phyloP scores from a whole-genome alignment of 1,140 invertebrate genomes.

The Acyrthosiphon pisum region DNA sequence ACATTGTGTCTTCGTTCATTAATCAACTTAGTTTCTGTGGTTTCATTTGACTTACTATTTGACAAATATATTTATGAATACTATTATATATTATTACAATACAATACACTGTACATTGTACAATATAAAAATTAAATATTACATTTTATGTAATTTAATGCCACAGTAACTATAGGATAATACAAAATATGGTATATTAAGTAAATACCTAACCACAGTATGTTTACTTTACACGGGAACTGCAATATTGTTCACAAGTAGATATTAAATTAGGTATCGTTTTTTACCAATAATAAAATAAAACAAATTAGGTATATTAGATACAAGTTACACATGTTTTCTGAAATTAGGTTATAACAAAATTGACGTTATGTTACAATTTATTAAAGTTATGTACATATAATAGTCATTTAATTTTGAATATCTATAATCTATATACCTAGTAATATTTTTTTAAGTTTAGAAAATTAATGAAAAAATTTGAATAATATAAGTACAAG shows the following conservation, averaged over 20 bases:
- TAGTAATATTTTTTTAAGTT: background rate
- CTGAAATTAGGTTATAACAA: background rate
- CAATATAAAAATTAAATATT: background rate
- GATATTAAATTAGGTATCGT: background rate
- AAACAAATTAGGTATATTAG: background rate
- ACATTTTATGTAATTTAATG: background rate
- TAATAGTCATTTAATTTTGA: background rate
- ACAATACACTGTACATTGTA: background rate
- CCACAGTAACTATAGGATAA: background rate
- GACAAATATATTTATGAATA: background rate
- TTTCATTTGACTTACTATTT: background rate
- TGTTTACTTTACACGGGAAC: background rate
- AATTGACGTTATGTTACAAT: background rate
- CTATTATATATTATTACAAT: background rate
- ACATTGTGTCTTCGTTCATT: background rate
- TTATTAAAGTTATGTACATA: background rate
- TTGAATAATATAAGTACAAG: background rate
- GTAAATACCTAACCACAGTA: background rate
- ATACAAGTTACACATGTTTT: background rate
- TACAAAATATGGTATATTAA: conserved; percentile 9
- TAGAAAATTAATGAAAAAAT: background rate
- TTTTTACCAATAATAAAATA: background rate
- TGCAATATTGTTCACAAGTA: background rate
- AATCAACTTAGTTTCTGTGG: background rate
- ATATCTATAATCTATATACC: background rate